Percentiles rank a stretch among this genome's conserved stretches.
phyloP scores from a whole-genome alignment of 2,113 vertebrate species.

The Pristiophorus japonicus region DNA sequence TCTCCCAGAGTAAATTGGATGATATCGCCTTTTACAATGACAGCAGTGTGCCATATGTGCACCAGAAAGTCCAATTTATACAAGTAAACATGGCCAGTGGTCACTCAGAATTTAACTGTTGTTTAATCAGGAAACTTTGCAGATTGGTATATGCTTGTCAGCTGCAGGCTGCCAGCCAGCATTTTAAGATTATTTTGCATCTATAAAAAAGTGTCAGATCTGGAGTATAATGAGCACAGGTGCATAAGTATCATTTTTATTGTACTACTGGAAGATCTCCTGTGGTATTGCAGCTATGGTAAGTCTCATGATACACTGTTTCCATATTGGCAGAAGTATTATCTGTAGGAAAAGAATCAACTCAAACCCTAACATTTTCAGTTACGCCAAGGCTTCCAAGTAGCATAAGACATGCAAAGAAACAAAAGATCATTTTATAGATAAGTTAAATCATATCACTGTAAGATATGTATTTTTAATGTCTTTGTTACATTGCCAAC shows the following conservation, averaged over 20 bases:
- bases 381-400: no score
- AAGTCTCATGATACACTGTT: not conserved
- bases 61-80: not conserved
- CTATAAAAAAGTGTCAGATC: not conserved
- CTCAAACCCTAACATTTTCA: not conserved
- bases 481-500: no score
- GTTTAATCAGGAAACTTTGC: not conserved
- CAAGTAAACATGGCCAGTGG: not conserved
- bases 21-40: not conserved
- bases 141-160: not conserved
- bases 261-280: not conserved
- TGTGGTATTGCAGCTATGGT: not conserved
- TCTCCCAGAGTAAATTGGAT: not conserved
- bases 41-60: not conserved
- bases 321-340: not conserved
- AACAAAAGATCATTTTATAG: no score
- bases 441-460: no score
- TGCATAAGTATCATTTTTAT: not conserved
- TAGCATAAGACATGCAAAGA: no score
- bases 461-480: no score
- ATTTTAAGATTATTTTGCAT: not conserved
- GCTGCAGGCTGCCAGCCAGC: not conserved
- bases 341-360: not conserved
- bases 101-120: not conserved
- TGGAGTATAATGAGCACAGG: not conserved